Base-by-base conservation (phyloP, 1,140 invertebrate species). In the Apis dorsata region DNA sequence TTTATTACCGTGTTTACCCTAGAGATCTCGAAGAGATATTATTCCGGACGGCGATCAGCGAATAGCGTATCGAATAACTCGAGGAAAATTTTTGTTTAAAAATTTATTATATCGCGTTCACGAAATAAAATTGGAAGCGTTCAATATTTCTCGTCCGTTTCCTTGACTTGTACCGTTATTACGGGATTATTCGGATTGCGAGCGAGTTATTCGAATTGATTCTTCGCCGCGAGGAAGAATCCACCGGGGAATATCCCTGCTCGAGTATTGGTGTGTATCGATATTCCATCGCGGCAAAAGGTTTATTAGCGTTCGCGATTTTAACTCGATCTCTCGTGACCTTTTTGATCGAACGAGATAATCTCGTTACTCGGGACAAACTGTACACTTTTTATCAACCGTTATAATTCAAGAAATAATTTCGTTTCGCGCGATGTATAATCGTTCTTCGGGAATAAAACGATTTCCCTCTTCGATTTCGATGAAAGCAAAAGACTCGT, bases 171-270 rank as follows among this genome's bases (percentile, higher is more conserved):
- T 15, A 28, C 21, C 51, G 24, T 70, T 21, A 49, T 80, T 80
- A 80, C 44, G 51, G 28, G 28, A 80, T 65, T 74, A 74, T 74
- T 55, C 79, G 19, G 59, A 57, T 74, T 19, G n/a, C 15, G 49
- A 19, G n/a, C 70, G 1, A 34, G 34, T 24, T 70, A 12, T 63
- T 62, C 49, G 51, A 74, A 81, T 74, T 74, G 79, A 81, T 65
- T 81, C 79, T 65, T 65, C 70, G 49, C 10, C 17, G n/a, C 21
- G 12, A 63, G 79, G 21, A 5, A 7, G 34, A 74, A 63, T 44
- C 24, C 69, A 24, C 9, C 5, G 13, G 71, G 70, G 51, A 74
- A 11, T 44, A 5, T 7, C 12, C 44, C 68, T 24, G 57, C 55
- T 57, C 60, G 73, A 73, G 65, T 44, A 44, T 53, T 51, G 28